Evolutionary conservation across 2,888 invertebrate genomes (phyloP), one percentile per base, ranked within the genome.

Genomic region (Leptinotarsa juncta): DNA sequence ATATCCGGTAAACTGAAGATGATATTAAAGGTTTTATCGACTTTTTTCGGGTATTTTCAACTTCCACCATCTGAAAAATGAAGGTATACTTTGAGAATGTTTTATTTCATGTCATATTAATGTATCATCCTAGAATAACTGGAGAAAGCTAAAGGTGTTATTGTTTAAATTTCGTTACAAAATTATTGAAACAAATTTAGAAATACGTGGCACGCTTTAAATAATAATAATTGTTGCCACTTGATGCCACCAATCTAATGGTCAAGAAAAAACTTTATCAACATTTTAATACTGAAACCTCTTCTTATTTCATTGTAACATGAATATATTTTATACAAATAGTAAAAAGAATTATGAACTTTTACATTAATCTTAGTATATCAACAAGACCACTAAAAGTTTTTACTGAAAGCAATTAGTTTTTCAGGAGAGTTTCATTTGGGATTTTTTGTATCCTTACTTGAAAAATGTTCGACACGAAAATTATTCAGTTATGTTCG

Each of bases 121-220:
- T n/a, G 16, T 62, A 32, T 62, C 62, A 16, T 62, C 32, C 18
- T 62, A 62, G 26, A 42, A 62, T 32, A 62, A 62, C n/a, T n/a
- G 42, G n/a, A 62, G 32, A 42, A 62, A 62, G 60, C 26, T 23
- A 60, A 62, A n/a, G n/a, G 62, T 62, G 32, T n/a, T 62, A n/a
- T n/a, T 10, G 26, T 62, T 62, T 14, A 32, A 62, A 62, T 14
- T 5, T 62, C 10, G 62, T 15, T 32, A 32, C n/a, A 62, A 32
- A 32, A 16, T 15, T 62, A n/a, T 42, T 16, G 18, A 4, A 42
- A n/a, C 12, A n/a, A 32, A 32, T 32, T 5, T 42, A 42, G 10
- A 32, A n/a, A 42, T 32, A 32, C 42, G n/a, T 62, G n/a, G 62
- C 32, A 32, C 18, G 3, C 42, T 42, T n/a, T 16, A 2, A 18